Base-by-base conservation (phyloP, 2,888 invertebrate species). In the Dynastes hyllus region DNA sequence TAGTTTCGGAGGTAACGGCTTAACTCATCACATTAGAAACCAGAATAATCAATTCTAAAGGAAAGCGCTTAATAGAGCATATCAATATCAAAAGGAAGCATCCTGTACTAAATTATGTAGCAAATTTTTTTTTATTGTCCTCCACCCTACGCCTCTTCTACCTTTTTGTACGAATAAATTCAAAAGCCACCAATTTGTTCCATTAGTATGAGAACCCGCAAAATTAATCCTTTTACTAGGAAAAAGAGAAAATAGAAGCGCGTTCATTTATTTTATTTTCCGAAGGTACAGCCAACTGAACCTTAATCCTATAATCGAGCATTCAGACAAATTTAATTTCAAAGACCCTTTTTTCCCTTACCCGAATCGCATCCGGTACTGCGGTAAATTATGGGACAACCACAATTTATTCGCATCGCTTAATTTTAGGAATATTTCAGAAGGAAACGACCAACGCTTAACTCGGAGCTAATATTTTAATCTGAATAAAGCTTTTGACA, bases 311-410 rank as follows among this genome's bases (percentile, higher is more conserved):
- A 55, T 71, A 71, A 71, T 71, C 71, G 53, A 71, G 71, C 55
- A 71, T 71, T 71, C 55, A 71, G 71, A 71, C 71, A 71, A 71
- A 71, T 71, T 71, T 71, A 71, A 71, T 71, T 71, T 71, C 55
- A 71, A 71, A 71, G 55, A 71, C 55, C 71, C 53, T 55, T 53
- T 71, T 71, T 45, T 71, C 50, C 45, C 4, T 22, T 71, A 55
- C 71, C 71, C 55, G 55, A 53, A 55, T 71, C 71, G 50, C 53
- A 71, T 71, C 70, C 71, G 16, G 32, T 55, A 37, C 37, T 71
- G 55, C 55, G 55, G 71, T 71, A 71, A 71, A 55, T 71, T 71
- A 55, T 71, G 71, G 11, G 55, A 32, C 55, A n/a, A 55, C 29
- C 55, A 55, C 71, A 55, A 55, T 71, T 55, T 71, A 71, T 71